Base-by-base conservation (phyloP, 2,888 invertebrate species). In the Trissonchulus latispiculum region DNA sequence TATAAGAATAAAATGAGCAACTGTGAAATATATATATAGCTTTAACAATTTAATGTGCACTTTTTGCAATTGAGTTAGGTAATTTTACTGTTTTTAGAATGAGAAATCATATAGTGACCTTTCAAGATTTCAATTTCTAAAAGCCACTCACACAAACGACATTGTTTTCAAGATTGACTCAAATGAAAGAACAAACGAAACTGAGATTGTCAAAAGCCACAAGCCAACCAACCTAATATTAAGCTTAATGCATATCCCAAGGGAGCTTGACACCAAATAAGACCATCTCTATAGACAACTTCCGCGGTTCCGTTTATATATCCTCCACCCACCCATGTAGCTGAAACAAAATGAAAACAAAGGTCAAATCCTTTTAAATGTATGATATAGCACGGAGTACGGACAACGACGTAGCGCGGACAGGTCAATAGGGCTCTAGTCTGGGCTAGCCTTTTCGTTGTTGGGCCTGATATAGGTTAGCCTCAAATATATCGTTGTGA, bases 221-320 rank as follows among this genome's bases (percentile, higher is more conserved):
- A n/a, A n/a, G 36, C 23, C 29, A 15, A n/a, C 36, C 88, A 83
- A 93, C 93, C 94, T 83, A 96, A 91, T 37, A 96, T 91, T 70
- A 99, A 89, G 78, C 95, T 95, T 75, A 96, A 88, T 2, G 96
- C 92, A 85, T 99, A 97, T 74, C 97, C 97, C 85, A 99, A 92
- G n/a, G 97, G 97, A 72, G 97, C 97, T 87, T 96, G 95, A 85
- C 96, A 96, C 94, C 95, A 96, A 64, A 95, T 89, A 81, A 97
- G 86, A 0, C 95, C 95, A 75, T 88, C 89, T 61, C 92, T 92
- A 86, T 93, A 96, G 80, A 97, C 93, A 68, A 92, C 92, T 86
- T 99, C 97, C 35, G 97, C 95, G 29, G 97, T 96, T 76, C 97
- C 97, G 84, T 99, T 99, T 84, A 99, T 99, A 87, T 97, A 99